Conservation (phyloP, 2,113 vertebrate species). For the Zosterops pallidus region DNA sequence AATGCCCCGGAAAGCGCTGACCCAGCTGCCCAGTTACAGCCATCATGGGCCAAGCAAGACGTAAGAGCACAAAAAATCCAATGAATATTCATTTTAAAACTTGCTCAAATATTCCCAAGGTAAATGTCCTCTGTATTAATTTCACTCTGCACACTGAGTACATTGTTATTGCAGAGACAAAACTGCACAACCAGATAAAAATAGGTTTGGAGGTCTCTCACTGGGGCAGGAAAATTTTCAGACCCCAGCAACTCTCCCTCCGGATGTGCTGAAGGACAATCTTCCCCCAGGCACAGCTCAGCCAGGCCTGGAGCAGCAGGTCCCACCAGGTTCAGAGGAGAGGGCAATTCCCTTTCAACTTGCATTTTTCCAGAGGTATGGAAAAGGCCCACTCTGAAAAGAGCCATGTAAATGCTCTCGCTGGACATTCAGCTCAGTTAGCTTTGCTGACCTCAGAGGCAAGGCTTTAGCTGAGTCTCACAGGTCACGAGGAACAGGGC, state of each 20-base stretch:
- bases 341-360: background rate
- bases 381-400: background rate
- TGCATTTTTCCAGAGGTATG: background rate
- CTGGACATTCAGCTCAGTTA: background rate
- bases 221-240: background rate
- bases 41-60: background rate
- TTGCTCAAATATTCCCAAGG: conserved; percentile 16
- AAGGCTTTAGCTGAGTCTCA: background rate
- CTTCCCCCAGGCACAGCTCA: background rate
- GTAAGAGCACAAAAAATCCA: background rate
- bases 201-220: background rate
- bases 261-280: background rate
- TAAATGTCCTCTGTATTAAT: background rate
- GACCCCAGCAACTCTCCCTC: background rate
- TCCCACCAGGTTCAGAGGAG: background rate
- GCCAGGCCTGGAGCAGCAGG: background rate
- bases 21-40: background rate
- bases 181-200: background rate
- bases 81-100: conserved; percentile 31
- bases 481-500: background rate
- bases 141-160: background rate
- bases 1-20: background rate
- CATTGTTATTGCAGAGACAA: background rate
- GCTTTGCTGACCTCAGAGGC: background rate
- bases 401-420: background rate